Evolutionary conservation across 2,888 invertebrate species (phyloP).

Genomic region (Nowickia ferox): DNA sequence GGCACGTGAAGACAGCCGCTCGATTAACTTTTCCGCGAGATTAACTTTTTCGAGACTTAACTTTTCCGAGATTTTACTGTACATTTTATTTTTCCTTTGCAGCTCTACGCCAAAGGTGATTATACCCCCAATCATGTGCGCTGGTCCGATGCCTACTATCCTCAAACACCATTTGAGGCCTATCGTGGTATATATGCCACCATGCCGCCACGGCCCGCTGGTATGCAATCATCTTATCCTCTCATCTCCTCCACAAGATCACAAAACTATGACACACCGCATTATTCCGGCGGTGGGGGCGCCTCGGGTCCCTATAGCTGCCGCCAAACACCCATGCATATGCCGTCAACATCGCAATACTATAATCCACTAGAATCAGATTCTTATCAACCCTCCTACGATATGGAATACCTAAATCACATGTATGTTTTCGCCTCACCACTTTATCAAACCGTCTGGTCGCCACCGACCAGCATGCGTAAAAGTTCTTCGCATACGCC

Average conservation of each 20-base stretch:
- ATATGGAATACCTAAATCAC: slow-evolving; percentile 82
- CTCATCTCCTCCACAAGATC: slow-evolving; percentile 79
- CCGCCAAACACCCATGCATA: slow-evolving; percentile 83
- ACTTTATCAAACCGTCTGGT: slow-evolving; percentile 83
- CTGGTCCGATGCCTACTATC: slow-evolving; percentile 87
- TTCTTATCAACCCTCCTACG: slow-evolving; percentile 83
- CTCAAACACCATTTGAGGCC: slow-evolving; percentile 86
- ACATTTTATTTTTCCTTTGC: slow-evolving; percentile 12
- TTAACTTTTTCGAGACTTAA: too few species aligned
- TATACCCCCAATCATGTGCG: slow-evolving; percentile 86
- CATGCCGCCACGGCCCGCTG: slow-evolving; percentile 82
- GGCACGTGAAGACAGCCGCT: too few species aligned
- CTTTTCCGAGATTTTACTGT: too few species aligned
- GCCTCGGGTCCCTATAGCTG: slow-evolving; percentile 82
- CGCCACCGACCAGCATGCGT: slow-evolving; percentile 82
- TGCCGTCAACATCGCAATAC: slow-evolving; percentile 80
- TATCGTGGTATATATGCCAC: slow-evolving; percentile 85
- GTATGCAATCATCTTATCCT: slow-evolving; percentile 74
- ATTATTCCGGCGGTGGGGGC: slow-evolving; percentile 77
- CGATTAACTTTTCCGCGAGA: too few species aligned
- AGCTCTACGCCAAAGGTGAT: slow-evolving; percentile 86
- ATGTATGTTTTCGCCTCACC: slow-evolving; percentile 83
- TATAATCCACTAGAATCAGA: slow-evolving; percentile 83
- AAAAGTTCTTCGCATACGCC: slow-evolving; percentile 83
- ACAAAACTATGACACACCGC: slow-evolving; percentile 81